Base-by-base conservation (phyloP, 2,797 vertebrate genomes). In the Buceros bicornis region DNA sequence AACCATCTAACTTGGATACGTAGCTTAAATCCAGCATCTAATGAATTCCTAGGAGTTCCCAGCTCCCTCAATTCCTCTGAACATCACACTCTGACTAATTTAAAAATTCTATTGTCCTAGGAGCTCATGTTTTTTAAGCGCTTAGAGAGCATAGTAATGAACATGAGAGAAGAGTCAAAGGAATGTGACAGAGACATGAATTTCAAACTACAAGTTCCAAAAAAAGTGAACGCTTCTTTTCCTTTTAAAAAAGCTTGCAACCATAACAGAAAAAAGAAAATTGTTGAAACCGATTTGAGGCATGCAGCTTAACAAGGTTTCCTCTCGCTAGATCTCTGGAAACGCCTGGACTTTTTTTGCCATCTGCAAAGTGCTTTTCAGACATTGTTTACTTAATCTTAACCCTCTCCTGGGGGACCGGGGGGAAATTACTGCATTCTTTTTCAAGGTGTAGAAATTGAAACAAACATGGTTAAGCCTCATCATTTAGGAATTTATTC, bases 331-430 rank as follows among this genome's bases (percentile, higher is more conserved):
- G 20, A 29, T 65, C n/a, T 67, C 87, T 90, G 89, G 71, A 93
- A 94, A 72, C 56, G 29, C 69, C 83, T 95, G 61, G 67, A 43
- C 81, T 65, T 69, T 53, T 77, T 60, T 66, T 91, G 51, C 70
- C 58, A 81, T 86, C 87, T 89, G 83, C 82, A 82, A 96, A 94
- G 60, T 58, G 67, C 87, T 96, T 93, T 91, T 80, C 84, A 92
- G 87, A 81, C 76, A 72, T 10, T 65, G 57, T 85, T 92, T 94
- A 82, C 78, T 91, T 82, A 54, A 86, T 86, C 57, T 88, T 84
- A 90, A 81, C 45, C 62, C 74, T 81, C 54, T 83, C 76, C 69
- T 69, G 42, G 10, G 48, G 43, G 42, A 89, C 48, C 3, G 7
- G 42, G 84, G 72, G 73, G 79, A 94, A 94, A 94, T 80, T 11